These are phyloP conservation scores for Labeo calbasu DNA, from an alignment of 2,797 vertebrate species.

Conservation along the genomic window DNA sequence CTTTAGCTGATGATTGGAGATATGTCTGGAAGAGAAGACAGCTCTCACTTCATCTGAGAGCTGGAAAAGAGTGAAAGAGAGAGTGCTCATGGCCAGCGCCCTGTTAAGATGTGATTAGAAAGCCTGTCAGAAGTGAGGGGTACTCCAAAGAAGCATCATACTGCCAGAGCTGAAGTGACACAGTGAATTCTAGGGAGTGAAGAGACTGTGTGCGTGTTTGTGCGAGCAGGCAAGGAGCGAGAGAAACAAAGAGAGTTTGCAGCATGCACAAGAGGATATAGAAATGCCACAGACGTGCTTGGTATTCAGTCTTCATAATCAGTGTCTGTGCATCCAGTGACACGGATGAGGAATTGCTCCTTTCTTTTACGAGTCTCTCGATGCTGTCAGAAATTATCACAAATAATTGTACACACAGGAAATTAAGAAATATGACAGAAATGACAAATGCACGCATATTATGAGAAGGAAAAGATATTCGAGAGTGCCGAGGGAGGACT, in stretches of 20 bases:
- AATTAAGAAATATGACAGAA: conserved; percentile 54
- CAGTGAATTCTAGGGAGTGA: conserved; percentile 11
- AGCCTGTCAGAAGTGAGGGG: conserved; percentile 72
- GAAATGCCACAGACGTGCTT: conserved; percentile 50
- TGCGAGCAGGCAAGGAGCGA: conserved; percentile 6
- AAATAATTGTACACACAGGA: conserved; percentile 54
- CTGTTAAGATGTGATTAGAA: conserved; percentile 76
- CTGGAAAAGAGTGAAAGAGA: conserved; percentile 54
- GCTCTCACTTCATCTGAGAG: conserved; percentile 67
- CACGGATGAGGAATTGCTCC: conserved; percentile 47
- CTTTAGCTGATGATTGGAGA: conserved; percentile 64
- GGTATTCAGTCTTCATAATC: conserved; percentile 51
- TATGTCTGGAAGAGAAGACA: conserved; percentile 69
- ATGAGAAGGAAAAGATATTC: conserved; percentile 37
- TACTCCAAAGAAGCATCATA: conserved; percentile 64
- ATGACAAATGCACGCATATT: conserved; percentile 41
- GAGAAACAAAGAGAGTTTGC: conserved; percentile 33
- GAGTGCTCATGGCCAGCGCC: conserved; percentile 62
- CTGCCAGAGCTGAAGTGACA: conserved; percentile 41
- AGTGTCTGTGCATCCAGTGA: conserved; percentile 43
- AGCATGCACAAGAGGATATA: conserved; percentile 41
- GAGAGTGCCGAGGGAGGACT: conserved; percentile 39
- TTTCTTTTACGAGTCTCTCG: conserved; percentile 50
- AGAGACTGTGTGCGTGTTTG: background rate
- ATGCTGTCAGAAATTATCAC: conserved; percentile 52